Evolutionary conservation across 92 coral and sea anemone genomes (phyloP), one percentile per base, ranked within the genome.

Genomic region (Blastomussa wellsi): DNA sequence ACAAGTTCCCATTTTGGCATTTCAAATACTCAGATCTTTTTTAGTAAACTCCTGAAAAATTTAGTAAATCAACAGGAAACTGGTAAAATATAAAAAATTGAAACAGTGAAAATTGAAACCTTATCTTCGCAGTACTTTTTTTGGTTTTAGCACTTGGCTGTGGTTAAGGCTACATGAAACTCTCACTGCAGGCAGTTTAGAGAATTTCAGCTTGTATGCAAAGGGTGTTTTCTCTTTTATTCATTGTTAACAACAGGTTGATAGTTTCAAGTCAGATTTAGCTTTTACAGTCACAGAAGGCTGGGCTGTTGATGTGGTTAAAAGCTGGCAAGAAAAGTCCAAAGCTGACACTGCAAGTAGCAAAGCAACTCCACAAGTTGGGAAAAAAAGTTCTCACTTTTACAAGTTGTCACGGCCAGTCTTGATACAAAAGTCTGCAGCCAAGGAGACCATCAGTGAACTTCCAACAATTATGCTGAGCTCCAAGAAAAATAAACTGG

Each of bases 301-400:
- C 32, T 94, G 98, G 98, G 95, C 98, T 53, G 86, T 87, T 48
- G 44, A 85, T 19, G 85, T 94, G 42, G 86, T 94, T 26, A 82
- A 81, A 3, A 69, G 55, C 13, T 92, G 95, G 95, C 41, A 13
- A 24, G 62, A 85, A 42, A 73, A 41, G 55, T 80, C 83, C 11
- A 82, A 88, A 32, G 10, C 15, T 8, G 3, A 9, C 35, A 8
- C 32, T 47, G 17, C 57, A 74, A 62, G 20, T 17, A n/a, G 1
- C 35, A 74, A 41, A 74, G 39, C 62, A 11, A 75, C 41, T 17
- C 7, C 74, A 72, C 32, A 38, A 38, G 29, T 47, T 47, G 53
- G 8, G 11, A 83, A 31, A 26, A 75, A 37, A 47, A n/a, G 42
- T 0, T 7, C 44, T 9, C 41, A 41, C 31, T 83, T 83, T 24